Base-by-base conservation (phyloP, 2,113 vertebrate species). In the Bostrychus sinensis region DNA sequence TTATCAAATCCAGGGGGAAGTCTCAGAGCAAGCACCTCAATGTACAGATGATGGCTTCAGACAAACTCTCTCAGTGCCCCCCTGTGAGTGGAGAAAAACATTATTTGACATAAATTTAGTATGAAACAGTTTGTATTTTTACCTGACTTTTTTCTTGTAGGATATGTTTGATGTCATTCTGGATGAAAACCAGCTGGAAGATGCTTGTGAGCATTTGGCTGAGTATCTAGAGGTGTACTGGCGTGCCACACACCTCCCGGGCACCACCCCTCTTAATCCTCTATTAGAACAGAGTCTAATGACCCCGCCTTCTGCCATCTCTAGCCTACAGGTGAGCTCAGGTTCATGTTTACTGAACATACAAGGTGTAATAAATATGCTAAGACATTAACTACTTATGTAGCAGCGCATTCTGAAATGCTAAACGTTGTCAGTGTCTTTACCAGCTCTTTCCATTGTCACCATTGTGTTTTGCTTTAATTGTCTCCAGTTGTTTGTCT, bases 11-110 rank as follows among this genome's bases (percentile, higher is more conserved):
- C 80, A 91, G 96, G 7, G 96, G 96, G 22, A 98, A 98, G 87
- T 98, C 96, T 3, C 96, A 97, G 89, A 95, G 95, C 91, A 98
- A 98, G 78, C 96, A 97, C 73, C 93, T 98, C 71, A 98, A 97
- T 0, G 96, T 98, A 56, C 96, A 98, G 91, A 93, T 98, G 94
- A 96, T 98, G 95, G 96, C 96, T 0, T 93, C 94, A 0, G 96
- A 98, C 80, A 98, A 98, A 75, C 90, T 98, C 84, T 92, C 96
- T 73, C 96, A 98, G 89, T 98, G 96, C 68, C 95, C 96, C 55
- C 95, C 95, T 2, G 96, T 98, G 89, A 95, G 95, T 91, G 2
- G 0, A 37, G 14, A 1, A 1, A 28, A 16, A 2, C 22, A 8
- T 23, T 25, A 14, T 7, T 32, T 32, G 5, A 32, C 3, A 32